Evolutionary conservation across 2,797 vertebrate genomes (phyloP).

Genomic region (Onychomys leucogaster): DNA sequence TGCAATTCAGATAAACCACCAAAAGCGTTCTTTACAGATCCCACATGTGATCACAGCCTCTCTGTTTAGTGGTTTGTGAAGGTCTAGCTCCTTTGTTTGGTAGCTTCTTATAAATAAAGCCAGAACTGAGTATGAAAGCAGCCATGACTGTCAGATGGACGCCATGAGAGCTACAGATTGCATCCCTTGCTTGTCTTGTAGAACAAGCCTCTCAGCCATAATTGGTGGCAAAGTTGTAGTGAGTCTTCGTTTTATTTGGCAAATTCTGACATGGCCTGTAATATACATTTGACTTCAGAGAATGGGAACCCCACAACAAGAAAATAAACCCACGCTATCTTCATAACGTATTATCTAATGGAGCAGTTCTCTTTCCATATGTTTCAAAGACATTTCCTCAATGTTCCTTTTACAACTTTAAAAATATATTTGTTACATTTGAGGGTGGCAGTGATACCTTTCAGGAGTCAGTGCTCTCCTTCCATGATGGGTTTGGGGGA

Average conservation of each 20-base stretch:
- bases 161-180: neutral
- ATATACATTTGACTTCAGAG: constrained; percentile 8
- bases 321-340: constrained; percentile 5
- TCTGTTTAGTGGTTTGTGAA: neutral
- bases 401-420: neutral
- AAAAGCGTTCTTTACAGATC: constrained; percentile 35
- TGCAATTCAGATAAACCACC: neutral
- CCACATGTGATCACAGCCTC: neutral
- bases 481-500: neutral
- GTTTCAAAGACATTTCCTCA: neutral
- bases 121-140: constrained; percentile 17
- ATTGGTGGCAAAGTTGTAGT: neutral
- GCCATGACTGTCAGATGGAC: neutral
- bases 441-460: neutral
- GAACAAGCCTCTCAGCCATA: constrained; percentile 20
- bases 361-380: neutral
- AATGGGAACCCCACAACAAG: neutral
- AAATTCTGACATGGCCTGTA: neutral
- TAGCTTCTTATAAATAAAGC: constrained; percentile 26
- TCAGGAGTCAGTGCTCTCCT: neutral
- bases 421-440: neutral
- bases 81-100: neutral
- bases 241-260: neutral
- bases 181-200: neutral
- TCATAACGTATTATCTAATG: neutral